These are phyloP conservation scores for Tortrix viridana DNA, from an alignment of 2,888 invertebrate species.

Conservation along the genomic window DNA sequence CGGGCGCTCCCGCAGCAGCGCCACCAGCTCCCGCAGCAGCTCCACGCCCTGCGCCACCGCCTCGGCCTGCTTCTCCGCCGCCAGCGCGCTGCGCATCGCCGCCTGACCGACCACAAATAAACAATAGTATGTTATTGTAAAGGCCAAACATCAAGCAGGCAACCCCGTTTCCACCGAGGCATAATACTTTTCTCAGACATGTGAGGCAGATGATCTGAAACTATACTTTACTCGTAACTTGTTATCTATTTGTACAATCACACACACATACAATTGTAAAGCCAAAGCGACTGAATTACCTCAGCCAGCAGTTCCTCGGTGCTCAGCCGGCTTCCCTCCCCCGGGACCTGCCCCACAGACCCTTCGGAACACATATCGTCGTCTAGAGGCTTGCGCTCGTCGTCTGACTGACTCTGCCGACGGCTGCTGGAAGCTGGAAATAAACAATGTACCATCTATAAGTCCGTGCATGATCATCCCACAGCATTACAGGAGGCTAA, in stretches of 20 bases:
- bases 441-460: too few relatives aligned
- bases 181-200: too few relatives aligned
- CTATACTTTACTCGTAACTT: too few relatives aligned
- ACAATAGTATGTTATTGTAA: neutral
- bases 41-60: constrained; percentile 63
- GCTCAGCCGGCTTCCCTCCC: constrained; percentile 53
- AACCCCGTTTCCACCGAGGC: too few relatives aligned
- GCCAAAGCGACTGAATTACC: constrained; percentile 21
- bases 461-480: too few relatives aligned
- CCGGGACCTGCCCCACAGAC: constrained; percentile 46
- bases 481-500: too few relatives aligned
- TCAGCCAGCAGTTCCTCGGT: constrained; percentile 76
- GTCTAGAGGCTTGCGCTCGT: constrained; percentile 68
- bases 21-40: constrained; percentile 63
- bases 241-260: too few relatives aligned
- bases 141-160: too few relatives aligned
- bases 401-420: constrained; percentile 60
- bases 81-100: constrained; percentile 75
- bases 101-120: constrained; percentile 45
- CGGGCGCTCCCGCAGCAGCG: constrained; percentile 84
- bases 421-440: constrained; percentile 39
- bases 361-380: constrained; percentile 73
- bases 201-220: too few relatives aligned
- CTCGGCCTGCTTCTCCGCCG: constrained; percentile 77
- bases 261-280: too few relatives aligned